Percentiles rank a stretch among this genome's conserved stretches.
phyloP scores from a whole-genome alignment of 2,888 invertebrate genomes.

The Chaetogeoica ovagalla region DNA sequence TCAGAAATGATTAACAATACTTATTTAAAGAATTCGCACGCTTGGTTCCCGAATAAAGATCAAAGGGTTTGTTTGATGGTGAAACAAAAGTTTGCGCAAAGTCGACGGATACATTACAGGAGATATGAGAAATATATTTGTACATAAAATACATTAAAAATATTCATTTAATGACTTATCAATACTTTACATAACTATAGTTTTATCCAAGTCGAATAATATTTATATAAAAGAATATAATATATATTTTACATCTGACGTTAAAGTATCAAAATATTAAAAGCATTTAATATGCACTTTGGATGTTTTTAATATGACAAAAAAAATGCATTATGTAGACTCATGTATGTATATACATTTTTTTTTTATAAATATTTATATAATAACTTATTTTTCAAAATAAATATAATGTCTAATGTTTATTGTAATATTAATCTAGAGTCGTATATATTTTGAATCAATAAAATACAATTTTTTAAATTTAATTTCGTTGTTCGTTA shows the following conservation, averaged over 20 bases:
- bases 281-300: neutral
- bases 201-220: neutral
- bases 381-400: neutral
- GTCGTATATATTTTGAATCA: too few relatives aligned
- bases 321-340: neutral
- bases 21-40: conserved; percentile 1
- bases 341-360: too few relatives aligned
- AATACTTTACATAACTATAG: neutral
- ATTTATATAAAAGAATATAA: neutral
- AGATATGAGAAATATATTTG: neutral
- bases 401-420: neutral
- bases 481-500: too few relatives aligned
- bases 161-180: neutral
- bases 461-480: too few relatives aligned
- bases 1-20: conserved; percentile 3
- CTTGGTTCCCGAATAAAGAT: neutral
- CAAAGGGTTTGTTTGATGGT: conserved; percentile 5
- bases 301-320: neutral
- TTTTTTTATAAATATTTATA: neutral
- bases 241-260: neutral
- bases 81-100: conserved; percentile 2
- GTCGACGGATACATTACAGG: neutral
- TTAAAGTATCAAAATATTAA: neutral
- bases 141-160: neutral
- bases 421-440: neutral